phyloP scores from a whole-genome alignment of 1,140 invertebrate genomes.

The Globodera ellingtonae region DNA sequence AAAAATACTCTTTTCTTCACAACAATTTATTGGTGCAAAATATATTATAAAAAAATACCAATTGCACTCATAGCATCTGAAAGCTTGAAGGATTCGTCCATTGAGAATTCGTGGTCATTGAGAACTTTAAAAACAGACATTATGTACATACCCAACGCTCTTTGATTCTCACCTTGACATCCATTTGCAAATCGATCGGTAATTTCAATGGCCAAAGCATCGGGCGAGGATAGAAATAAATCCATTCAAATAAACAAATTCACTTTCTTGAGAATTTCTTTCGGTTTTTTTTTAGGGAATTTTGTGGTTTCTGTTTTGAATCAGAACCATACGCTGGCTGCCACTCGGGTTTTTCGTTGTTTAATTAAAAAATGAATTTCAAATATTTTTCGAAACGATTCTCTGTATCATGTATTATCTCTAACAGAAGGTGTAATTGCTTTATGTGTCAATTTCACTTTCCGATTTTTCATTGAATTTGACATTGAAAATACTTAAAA shows the following conservation, averaged over 20 bases:
- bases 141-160: neutral
- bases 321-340: no score
- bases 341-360: no score
- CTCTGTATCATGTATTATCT: no score
- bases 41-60: slow-evolving; percentile 16
- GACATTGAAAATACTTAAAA: no score
- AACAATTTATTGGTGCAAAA: neutral
- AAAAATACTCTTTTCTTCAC: neutral
- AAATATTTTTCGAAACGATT: no score
- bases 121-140: slow-evolving; percentile 21
- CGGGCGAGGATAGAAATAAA: neutral
- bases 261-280: no score
- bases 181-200: slow-evolving; percentile 29
- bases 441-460: no score
- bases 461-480: no score
- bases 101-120: slow-evolving; percentile 24
- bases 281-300: no score
- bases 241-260: neutral
- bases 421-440: no score
- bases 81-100: slow-evolving; percentile 11
- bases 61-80: slow-evolving; percentile 39
- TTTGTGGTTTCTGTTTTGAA: no score
- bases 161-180: slow-evolving; percentile 20
- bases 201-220: slow-evolving; percentile 18
- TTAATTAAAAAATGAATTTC: no score